Evolutionary conservation across 2,113 vertebrate species (phyloP), one percentile per base, ranked within the genome.

Genomic region (Polyodon spathula): DNA sequence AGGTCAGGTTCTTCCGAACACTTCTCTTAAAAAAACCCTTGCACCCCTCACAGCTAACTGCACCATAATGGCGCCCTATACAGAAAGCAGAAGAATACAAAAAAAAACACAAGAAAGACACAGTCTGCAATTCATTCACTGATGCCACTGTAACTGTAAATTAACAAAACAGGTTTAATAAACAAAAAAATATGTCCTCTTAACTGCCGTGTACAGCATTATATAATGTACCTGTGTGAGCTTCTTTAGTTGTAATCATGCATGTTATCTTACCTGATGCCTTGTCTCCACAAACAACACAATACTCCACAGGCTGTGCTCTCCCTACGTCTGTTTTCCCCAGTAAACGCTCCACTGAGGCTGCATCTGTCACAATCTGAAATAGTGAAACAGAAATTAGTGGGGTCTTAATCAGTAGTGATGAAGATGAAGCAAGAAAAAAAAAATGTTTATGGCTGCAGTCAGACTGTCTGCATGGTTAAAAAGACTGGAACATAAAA

Each of bases 11-110:
- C 73, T 99, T 99, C 69, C 96, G 89, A 68, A 99, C 96, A 1
- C 96, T 99, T 72, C 96, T 86, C 81, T 99, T 99, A 79, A 99
- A 99, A 81, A 99, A 99, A 37, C 96, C 96, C 81, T 99, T 99
- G 78, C 96, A 99, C 59, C 96, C 96, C 68, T 99, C 96, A 66
- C 96, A 99, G 66, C 95, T 99, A 75, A 99, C 93, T 1, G 96
- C 96, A 70, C 96, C 96, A 76, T 98, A 99, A 74, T 98, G 96
- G 73, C 96, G 93, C 65, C 96, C 96, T 98, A 66, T 6, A 63
- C 60, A 14, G 37, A 61, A 37, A 39, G 67, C 64, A 56, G 16
- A 61, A 14, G 60, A 56, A 76, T 12, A 72, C 1, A 68, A 40
- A 60, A 40, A 6, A 14, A 50, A 42, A 67, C 39, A 48, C 50